phyloP scores from a whole-genome alignment of 2,888 invertebrate species.

The Dolichomitus sp. region DNA sequence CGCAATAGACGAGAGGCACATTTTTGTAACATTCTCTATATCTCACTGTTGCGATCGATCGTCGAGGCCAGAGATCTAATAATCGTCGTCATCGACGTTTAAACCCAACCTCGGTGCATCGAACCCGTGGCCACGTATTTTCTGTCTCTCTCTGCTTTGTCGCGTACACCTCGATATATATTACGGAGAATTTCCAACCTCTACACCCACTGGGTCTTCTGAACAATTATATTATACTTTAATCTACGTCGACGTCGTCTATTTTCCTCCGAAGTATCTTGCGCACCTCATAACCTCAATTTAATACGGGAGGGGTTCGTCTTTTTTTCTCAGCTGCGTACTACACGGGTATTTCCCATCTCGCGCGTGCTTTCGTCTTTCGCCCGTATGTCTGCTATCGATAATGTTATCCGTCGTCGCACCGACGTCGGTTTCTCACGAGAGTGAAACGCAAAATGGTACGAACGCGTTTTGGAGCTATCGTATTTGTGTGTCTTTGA shows the following conservation, averaged over 20 bases:
- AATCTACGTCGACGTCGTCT: conserved; percentile 4
- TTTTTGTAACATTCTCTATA: conserved; percentile 13
- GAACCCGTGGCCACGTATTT: conserved; percentile 52
- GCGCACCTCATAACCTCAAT: conserved; percentile 20
- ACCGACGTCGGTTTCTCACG: conserved; percentile 46
- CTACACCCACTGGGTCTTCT: neutral
- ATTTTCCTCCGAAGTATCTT: neutral
- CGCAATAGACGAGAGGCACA: conserved; percentile 15
- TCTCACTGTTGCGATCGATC: conserved; percentile 27
- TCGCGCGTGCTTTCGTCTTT: conserved; percentile 18
- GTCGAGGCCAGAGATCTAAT: conserved; percentile 39
- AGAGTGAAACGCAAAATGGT: conserved; percentile 59
- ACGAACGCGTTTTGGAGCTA: conserved; percentile 10
- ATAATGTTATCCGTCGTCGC: conserved; percentile 51
- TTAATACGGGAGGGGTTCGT: neutral
- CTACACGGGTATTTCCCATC: conserved; percentile 7
- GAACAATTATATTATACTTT: neutral
- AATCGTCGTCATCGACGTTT: conserved; percentile 29
- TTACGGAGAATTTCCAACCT: conserved; percentile 6
- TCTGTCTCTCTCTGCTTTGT: conserved; percentile 12
- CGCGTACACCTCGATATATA: neutral
- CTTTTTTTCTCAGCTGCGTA: conserved; percentile 13
- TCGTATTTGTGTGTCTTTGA: neutral
- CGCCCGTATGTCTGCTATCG: conserved; percentile 29
- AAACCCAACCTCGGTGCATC: conserved; percentile 43